Evolutionary conservation across 2,113 vertebrate species (phyloP), one percentile per base, ranked within the genome.

Genomic region (Mungos mungo): DNA sequence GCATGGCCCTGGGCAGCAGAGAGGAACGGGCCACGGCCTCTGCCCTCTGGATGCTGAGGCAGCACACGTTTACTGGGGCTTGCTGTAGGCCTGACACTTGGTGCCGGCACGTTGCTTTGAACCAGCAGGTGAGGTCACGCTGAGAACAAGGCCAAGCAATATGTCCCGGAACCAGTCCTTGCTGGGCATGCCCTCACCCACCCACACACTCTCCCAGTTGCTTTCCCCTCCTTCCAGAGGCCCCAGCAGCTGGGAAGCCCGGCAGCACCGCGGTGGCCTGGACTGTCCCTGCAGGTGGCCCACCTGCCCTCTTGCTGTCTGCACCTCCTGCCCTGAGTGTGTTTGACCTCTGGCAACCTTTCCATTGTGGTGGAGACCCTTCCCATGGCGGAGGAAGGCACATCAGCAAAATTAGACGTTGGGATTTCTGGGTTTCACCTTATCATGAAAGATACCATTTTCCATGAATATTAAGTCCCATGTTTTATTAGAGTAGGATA

Each of bases 201-300:
- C 47, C 11, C 35, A 1, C 5, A 0, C 35, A 8, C 33, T 21
- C 3, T 76, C 52, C 50, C 25, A 7, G 33, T 7, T 4, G 71
- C 54, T 50, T 27, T 54, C 35, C 14, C 60, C 47, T 60, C 13
- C 69, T 9, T 27, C 16, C 31, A 2, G 3, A 91, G 82, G 65
- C 31, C 69, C n/a, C 72, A 23, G 85, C 14, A 52, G n/a, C 68
- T 5, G 10, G 29, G 41, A 38, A 27, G n/a, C 29, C 47, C 0
- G 5, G 29, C 23, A 8, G 38, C 16, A 6, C 38, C 16, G 4
- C 27, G 16, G 47, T n/a, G 74, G 81, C 41, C 63, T 18, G 9
- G 83, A 41, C 72, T 45, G 25, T 45, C 38, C 38, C 72, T 45
- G 3, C 38, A 45, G 72, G 23, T 45, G 72, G 38, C 38, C 71